Percentiles rank a stretch among this genome's conserved stretches.
These are phyloP conservation scores for Cebus imitator DNA, from an alignment of 2,113 vertebrate genomes.

Conservation along the genomic window DNA sequence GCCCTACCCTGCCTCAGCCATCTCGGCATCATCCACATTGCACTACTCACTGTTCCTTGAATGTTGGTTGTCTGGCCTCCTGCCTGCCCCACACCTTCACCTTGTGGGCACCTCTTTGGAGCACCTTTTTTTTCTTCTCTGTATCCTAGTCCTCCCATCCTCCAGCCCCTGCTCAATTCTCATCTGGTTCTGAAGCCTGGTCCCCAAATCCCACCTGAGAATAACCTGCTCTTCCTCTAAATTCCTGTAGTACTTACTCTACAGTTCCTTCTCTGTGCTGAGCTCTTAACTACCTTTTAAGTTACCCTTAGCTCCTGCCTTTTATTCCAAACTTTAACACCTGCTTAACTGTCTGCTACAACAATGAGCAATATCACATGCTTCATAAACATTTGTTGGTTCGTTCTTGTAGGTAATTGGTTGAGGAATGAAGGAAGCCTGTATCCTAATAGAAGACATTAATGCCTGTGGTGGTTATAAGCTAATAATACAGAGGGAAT, in stretches of 20 bases:
- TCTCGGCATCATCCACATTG: neutral
- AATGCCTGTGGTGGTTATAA: neutral
- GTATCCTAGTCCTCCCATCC: neutral
- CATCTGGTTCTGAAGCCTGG: neutral
- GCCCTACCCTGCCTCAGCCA: neutral
- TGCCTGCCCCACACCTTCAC: neutral
- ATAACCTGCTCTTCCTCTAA: neutral
- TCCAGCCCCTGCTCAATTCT: neutral
- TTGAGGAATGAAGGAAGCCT: constrained; percentile 12
- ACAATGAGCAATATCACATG: neutral
- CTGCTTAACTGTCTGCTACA: neutral
- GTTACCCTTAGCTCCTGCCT: neutral
- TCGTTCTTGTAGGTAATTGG: constrained; percentile 3
- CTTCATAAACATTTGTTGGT: neutral
- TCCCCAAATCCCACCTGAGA: neutral
- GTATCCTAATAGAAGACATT: neutral
- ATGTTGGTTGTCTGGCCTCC: neutral
- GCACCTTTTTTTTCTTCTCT: neutral
- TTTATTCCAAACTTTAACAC: neutral
- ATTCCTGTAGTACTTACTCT: neutral
- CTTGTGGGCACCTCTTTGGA: neutral
- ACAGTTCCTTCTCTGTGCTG: constrained; percentile 12
- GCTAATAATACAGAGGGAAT: neutral
- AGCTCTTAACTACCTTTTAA: constrained; percentile 12
- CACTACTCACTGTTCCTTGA: neutral